Evolutionary conservation across 35 echinoderm and acorn worm species (phyloP), one percentile per base, ranked within the genome.

Genomic region (Lytechinus variegatus): DNA sequence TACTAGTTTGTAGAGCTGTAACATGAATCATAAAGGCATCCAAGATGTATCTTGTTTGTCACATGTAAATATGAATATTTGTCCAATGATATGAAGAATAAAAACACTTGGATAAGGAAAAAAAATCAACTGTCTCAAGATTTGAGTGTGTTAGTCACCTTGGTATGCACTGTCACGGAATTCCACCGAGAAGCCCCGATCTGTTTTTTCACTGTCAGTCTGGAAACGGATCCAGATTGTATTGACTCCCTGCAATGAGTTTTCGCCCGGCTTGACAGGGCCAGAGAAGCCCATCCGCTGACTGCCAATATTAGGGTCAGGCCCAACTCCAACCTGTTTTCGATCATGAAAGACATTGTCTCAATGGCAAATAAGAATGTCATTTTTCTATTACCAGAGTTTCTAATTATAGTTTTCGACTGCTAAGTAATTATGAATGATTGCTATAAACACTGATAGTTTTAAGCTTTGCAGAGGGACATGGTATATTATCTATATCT

Each of bases 111-210:
- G 55, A 0, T 57, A 57, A 57, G 6, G 12, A 57, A 5, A 57
- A 57, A 12, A 57, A 6, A 12, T 6, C 55, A 57, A 12, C 12
- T 57, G 9, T 57, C 55, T 0, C 9, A 57, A 9, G 56, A 0
- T 11, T 9, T 58, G 56, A 58, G 13, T 58, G 13, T 58, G 56
- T 58, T 88, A 95, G 44, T 53, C 94, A 99, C 98, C 97, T 95
- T 55, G 86, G 90, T 97, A 99, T 10, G 95, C 98, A 19, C 95
- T 89, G 92, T 97, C 96, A n/a, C 94, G 87, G 4, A 99, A 71
- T 21, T 97, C 95, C 0, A 99, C 53, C 4, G 98, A 99, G 95
- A 99, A 99, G 9, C 98, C 98, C 61, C 97, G 94, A 54, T 99
- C 98, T 2, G 96, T 97, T 86, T 99, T 99, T 27, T 99, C 96